Evolutionary conservation across 2,888 invertebrate genomes (phyloP), one percentile per base, ranked within the genome.

Genomic region (Drosophila trichaetosa): DNA sequence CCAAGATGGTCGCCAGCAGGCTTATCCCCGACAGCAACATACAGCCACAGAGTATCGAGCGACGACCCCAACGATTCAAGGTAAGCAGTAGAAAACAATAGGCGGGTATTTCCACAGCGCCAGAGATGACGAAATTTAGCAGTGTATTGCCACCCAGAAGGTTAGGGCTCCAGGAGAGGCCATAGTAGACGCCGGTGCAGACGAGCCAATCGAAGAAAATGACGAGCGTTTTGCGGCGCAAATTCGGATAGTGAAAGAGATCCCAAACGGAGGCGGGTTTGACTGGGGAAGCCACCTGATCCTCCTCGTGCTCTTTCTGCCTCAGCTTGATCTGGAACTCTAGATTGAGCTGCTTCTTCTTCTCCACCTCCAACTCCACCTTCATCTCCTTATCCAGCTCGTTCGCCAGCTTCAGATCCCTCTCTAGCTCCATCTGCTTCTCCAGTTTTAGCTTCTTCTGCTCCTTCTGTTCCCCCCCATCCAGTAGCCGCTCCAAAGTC

Each of bases 121-220:
- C 96, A 10, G 96, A 95, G 78, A 97, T 94, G 6, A 96, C 93
- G 90, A 96, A 96, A 92, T 96, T 97, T n/a, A 96, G 82, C 82
- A 95, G 95, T 64, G 95, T 95, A 91, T 96, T 96, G 34, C 95
- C 96, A 10, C 95, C 96, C 60, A 97, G 94, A 87, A 95, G 95
- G 57, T 95, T 95, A 5, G 96, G 95, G 89, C 95, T 96, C 95
- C 96, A 96, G 0, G 96, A 96, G 10, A 97, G 93, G 0, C 96
- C 97, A 87, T 97, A 97, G 92, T 97, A 97, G 11, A 96, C 95
- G 69, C 96, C 95, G 83, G 96, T 96, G 89, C 96, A 96, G 24
- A 96, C 96, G 91, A 96, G 95, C 96, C 96, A 96, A 90, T 96
- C 95, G 90, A 96, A 96, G 92, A 96, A 96, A 75, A 96, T 94